Evolutionary conservation across 2,113 vertebrate genomes (phyloP).

Genomic region (Agapornis roseicollis): DNA sequence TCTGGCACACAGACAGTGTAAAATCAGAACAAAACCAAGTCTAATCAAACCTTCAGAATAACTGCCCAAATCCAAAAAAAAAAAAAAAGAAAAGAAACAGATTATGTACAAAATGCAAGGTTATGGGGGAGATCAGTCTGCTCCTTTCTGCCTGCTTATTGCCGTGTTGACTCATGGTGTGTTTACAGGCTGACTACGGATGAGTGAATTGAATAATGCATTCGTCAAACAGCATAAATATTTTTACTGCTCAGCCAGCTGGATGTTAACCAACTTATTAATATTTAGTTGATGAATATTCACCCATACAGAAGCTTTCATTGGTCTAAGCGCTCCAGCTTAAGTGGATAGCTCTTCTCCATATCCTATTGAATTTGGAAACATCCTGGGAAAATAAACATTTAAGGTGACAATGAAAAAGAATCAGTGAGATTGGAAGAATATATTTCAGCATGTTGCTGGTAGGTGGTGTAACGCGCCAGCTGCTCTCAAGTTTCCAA

Average conservation of each 20-base stretch:
- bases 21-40: slow-evolving; percentile 20
- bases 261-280: slow-evolving; percentile 57
- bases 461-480: background rate
- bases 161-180: background rate
- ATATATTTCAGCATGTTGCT: background rate
- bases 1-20: background rate
- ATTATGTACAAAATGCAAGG: background rate
- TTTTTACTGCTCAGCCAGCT: slow-evolving; percentile 57
- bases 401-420: slow-evolving; percentile 13
- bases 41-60: slow-evolving; percentile 26
- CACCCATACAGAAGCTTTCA: slow-evolving; percentile 37
- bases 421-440: background rate
- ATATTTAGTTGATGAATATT: slow-evolving; percentile 57
- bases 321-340: slow-evolving; percentile 18
- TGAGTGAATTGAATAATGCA: slow-evolving; percentile 39
- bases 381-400: background rate
- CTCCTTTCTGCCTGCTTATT: background rate
- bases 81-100: background rate
- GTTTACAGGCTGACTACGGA: slow-evolving; percentile 19
- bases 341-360: slow-evolving; percentile 33
- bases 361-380: background rate
- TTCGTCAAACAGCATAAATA: background rate
- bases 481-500: background rate
- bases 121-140: background rate
- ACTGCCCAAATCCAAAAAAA: background rate